Percentiles rank a stretch among this genome's conserved stretches.
These are phyloP conservation scores for Acomys russatus DNA, from an alignment of 2,797 vertebrate species.

Conservation along the genomic window DNA sequence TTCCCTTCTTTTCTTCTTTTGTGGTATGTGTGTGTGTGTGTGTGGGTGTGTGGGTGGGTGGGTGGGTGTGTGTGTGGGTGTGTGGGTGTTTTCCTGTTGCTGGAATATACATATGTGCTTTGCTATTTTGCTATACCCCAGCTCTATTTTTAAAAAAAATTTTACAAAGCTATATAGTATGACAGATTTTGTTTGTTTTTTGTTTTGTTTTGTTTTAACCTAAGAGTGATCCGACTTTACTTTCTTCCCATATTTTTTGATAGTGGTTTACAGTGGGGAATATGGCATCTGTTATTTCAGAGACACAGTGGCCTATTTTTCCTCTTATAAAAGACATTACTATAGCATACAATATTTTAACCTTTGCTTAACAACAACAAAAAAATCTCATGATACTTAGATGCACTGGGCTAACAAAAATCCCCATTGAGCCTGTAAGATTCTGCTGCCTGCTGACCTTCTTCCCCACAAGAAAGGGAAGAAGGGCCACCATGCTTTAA, in stretches of 20 bases:
- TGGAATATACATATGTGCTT: not conserved
- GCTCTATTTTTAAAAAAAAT: not conserved
- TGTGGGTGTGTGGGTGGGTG: not conserved
- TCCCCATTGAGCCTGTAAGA: constrained; percentile 86
- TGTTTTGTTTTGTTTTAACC: not conserved
- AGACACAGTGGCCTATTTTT: constrained; percentile 70
- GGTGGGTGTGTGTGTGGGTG: not conserved
- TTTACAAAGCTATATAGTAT: not conserved
- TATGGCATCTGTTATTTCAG: constrained; percentile 34
- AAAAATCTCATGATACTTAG: constrained; percentile 90
- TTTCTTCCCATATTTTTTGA: constrained; percentile 23
- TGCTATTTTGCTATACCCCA: not conserved
- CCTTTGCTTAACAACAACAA: constrained; percentile 83
- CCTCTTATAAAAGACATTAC: constrained; percentile 78
- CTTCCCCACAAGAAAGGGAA: not conserved
- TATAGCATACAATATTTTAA: constrained; percentile 85
- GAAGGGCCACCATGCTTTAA: constrained; percentile 79
- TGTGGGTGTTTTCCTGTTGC: not conserved
- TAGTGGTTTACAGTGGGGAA: not conserved
- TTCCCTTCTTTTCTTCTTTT: not conserved
- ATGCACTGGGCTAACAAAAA: constrained; percentile 87
- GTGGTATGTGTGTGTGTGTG: too few species aligned
- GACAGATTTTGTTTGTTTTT: not conserved
- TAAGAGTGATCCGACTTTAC: not conserved
- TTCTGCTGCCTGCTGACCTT: not conserved